Base-by-base conservation (phyloP, 1,140 invertebrate genomes). In the Zaprionus kolodkinae region DNA sequence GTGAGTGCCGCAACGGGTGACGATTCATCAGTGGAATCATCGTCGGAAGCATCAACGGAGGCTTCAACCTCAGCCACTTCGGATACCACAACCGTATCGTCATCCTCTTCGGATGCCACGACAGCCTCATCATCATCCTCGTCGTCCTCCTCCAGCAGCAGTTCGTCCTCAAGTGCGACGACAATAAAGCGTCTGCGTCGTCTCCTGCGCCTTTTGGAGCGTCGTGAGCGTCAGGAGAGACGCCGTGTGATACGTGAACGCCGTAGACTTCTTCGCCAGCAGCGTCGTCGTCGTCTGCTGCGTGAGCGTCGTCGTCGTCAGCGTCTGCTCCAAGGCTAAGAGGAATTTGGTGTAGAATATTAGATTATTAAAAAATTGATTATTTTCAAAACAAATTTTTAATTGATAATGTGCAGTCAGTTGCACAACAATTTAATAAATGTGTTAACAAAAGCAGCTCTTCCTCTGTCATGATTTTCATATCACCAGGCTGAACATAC, bases 201-300 rank as follows among this genome's bases (percentile, higher is more conserved):
- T 7, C n/a, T 45, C n/a, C 40, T 45, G n/a, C 40, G 40, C 7
- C n/a, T 15, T 3, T 1, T 15, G 40, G n/a, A 15, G 7, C 52
- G 30, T 17, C 50, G 50, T 27, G 25, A 17, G 6, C 33, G n/a
- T 12, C 40, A 59, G 9, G 55, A 27, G 21, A 17, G 38, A 15
- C 67, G 61, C 25, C 36, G 17, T 4, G 38, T 13, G 15, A 55
- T 45, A 21, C 65, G 57, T 21, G 7, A 50, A 13, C 55, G 65
- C 10, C 67, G n/a, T 17, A 15, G 27, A 6, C n/a, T 30, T 13
- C 61, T 38, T 25, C 48, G 33, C 17, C 68, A 45, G 17, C 68
- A 71, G 10, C 40, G 40, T 12, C 40, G 40, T 43, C 40, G 40
- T 43, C 40, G 40, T 7, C 25, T 11, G 6, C 60, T 13, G 27